Percentiles rank a stretch among this genome's conserved stretches.
Conservation (phyloP, 1,140 invertebrate species). For the Hylaeus anthracinus region DNA sequence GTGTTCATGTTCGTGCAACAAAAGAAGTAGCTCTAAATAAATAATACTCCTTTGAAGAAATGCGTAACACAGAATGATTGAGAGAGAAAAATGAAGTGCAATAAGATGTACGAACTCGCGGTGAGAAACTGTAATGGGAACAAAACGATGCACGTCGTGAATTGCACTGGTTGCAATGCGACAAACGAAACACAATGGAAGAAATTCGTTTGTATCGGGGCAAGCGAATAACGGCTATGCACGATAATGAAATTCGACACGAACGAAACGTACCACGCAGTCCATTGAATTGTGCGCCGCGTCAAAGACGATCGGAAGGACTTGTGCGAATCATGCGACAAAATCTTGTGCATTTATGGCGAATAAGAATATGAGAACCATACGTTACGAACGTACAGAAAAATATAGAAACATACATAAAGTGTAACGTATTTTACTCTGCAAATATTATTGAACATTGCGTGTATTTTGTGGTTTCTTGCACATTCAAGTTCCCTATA, state of each 20-base stretch:
- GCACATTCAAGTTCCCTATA: too few species aligned
- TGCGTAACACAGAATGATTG: not conserved
- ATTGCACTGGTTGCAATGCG: constrained; percentile 4
- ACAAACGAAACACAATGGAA: constrained; percentile 16
- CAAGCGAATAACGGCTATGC: constrained; percentile 10
- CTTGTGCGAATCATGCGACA: not conserved
- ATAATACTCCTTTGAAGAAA: not conserved
- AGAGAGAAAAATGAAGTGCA: not conserved
- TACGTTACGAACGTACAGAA: too few species aligned
- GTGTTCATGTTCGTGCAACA: not conserved
- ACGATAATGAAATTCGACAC: constrained; percentile 42
- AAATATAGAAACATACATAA: too few species aligned
- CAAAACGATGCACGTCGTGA: not conserved
- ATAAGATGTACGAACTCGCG: not conserved
- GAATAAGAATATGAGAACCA: not conserved
- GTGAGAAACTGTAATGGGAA: not conserved
- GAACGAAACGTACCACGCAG: constrained; percentile 32
- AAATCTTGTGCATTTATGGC: not conserved
- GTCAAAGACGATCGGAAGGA: not conserved
- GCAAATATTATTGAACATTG: too few species aligned
- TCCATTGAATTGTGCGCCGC: not conserved
- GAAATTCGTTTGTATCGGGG: constrained; percentile 11
- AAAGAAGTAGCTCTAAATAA: not conserved
- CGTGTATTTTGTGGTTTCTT: too few species aligned
- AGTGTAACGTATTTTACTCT: too few species aligned